phyloP scores from a whole-genome alignment of 2,113 vertebrate genomes.

The Aegotheles bennettii region DNA sequence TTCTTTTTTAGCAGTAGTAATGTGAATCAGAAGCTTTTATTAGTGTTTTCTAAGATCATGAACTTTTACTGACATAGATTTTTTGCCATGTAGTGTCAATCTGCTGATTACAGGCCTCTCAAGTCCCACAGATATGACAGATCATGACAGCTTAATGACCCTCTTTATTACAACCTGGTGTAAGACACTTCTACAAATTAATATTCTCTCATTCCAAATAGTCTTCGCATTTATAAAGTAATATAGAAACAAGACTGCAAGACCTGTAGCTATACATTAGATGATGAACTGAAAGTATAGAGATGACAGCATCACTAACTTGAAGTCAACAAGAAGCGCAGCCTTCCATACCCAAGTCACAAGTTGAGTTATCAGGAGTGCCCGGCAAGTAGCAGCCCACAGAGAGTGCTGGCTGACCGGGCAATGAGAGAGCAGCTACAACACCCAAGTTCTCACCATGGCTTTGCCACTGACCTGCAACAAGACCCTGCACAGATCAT shows the following conservation, averaged over 20 bases:
- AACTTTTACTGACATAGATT: slow-evolving; percentile 14
- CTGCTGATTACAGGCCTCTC: slow-evolving; percentile 25
- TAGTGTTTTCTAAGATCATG: neutral
- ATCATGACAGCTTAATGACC: slow-evolving; percentile 11
- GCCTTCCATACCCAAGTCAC: neutral
- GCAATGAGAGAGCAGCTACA: neutral
- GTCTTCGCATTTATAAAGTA: neutral
- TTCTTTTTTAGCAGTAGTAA: neutral
- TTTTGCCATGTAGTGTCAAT: neutral
- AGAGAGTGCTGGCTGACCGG: accelerated
- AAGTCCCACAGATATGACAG: neutral
- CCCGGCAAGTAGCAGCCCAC: neutral
- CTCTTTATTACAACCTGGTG: neutral
- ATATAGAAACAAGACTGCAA: neutral
- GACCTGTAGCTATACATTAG: neutral
- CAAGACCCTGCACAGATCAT: neutral
- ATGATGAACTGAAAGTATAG: neutral
- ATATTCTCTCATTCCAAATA: neutral
- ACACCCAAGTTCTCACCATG: neutral
- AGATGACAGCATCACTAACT: neutral
- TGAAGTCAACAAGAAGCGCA: neutral
- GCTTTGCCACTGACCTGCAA: neutral
- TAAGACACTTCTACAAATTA: neutral
- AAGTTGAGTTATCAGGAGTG: neutral
- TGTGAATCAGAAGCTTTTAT: neutral